These are phyloP conservation scores for Myzus persicae DNA, from an alignment of 1,140 invertebrate genomes.

Conservation along the genomic window DNA sequence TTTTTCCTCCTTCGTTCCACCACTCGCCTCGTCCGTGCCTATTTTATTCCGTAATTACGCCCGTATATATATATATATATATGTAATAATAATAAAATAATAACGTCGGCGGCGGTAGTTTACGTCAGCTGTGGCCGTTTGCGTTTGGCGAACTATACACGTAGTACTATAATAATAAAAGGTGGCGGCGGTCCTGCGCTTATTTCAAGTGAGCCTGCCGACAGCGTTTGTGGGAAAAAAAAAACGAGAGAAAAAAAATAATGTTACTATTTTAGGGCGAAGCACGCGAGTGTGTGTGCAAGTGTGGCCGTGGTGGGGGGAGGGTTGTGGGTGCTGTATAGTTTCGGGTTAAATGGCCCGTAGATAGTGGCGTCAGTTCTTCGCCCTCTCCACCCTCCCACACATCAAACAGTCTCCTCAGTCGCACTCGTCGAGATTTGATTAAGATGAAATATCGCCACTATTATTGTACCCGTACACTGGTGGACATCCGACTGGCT, in stretches of 20 bases:
- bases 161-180: not conserved
- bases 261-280: not conserved
- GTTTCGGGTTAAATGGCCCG: conserved; percentile 37
- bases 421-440: not conserved
- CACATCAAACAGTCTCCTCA: not conserved
- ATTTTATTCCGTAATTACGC: conserved; percentile 34
- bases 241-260: not conserved
- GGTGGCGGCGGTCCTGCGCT: not conserved
- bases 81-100: conserved; percentile 5
- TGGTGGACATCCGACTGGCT: not conserved
- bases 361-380: not conserved
- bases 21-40: not conserved
- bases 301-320: too few relatives aligned
- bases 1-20: not conserved
- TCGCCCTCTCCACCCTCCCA: too few relatives aligned
- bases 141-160: not conserved
- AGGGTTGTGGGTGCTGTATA: not conserved
- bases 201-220: not conserved
- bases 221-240: not conserved
- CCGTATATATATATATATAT: not conserved
- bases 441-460: conserved; percentile 9
- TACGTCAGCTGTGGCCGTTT: conserved; percentile 43
- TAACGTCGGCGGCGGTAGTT: not conserved
- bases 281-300: too few relatives aligned
- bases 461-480: not conserved